phyloP scores from a whole-genome alignment of 2,113 vertebrate genomes.

The Rana temporaria region DNA sequence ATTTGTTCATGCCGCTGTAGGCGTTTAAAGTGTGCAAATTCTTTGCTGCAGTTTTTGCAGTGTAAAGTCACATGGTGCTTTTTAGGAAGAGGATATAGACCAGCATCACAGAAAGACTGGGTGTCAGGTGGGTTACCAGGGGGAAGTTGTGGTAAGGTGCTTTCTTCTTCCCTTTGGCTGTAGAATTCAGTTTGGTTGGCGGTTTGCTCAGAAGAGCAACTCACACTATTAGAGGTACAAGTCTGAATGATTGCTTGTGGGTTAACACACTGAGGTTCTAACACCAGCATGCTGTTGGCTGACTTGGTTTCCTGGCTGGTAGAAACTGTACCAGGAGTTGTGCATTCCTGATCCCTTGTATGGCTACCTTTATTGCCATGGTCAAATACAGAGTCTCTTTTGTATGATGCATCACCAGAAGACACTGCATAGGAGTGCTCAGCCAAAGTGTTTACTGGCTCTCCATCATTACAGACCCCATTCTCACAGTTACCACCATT shows the following conservation, averaged over 20 bases:
- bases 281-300: slow-evolving; percentile 19
- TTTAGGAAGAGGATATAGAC: slow-evolving; percentile 78
- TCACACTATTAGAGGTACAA: slow-evolving; percentile 1
- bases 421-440: slow-evolving; percentile 94
- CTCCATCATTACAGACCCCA: slow-evolving; percentile 71
- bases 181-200: slow-evolving; percentile 50
- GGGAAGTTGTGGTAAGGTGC: slow-evolving; percentile 22
- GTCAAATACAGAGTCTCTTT: slow-evolving; percentile 63
- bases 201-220: slow-evolving; percentile 12
- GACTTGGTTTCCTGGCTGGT: neutral
- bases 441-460: slow-evolving; percentile 83
- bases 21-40: slow-evolving; percentile 87
- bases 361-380: slow-evolving; percentile 58
- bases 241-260: slow-evolving; percentile 32
- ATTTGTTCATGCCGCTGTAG: slow-evolving; percentile 87
- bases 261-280: slow-evolving; percentile 40
- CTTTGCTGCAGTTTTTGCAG: slow-evolving; percentile 91
- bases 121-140: slow-evolving; percentile 51
- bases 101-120: slow-evolving; percentile 72
- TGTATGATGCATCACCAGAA: slow-evolving; percentile 68
- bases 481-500: slow-evolving; percentile 67
- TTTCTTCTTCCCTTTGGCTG: slow-evolving; percentile 65
- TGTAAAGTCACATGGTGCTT: slow-evolving; percentile 81
- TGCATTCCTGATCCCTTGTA: slow-evolving; percentile 60
- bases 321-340: slow-evolving; percentile 6